Evolutionary conservation across 2,888 invertebrate genomes (phyloP), one percentile per base, ranked within the genome.

Genomic region (Diarsia rubi): DNA sequence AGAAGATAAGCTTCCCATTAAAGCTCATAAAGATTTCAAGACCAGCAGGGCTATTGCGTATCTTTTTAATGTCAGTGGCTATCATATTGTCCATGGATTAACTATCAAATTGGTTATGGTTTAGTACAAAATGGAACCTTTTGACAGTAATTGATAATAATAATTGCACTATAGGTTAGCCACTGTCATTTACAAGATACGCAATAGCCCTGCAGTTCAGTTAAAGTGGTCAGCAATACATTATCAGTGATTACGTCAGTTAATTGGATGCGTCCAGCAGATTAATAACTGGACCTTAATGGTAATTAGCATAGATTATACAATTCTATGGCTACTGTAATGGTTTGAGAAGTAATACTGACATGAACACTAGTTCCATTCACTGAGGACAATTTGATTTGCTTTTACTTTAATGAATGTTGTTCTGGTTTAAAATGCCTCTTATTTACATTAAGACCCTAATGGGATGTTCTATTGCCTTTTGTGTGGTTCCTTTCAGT

Each of bases 351-450:
- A 82, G 75, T 70, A 60, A 76, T 69, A 65, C 77, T 71, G 83
- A 73, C 73, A 45, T 59, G 64, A 73, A 82, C 76, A 80, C 73
- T 65, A n/a, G 65, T 73, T 77, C 71, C 54, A 83, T 83, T 82
- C 78, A 83, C 27, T 60, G 44, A 9, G 37, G 82, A 83, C 81
- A 83, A 83, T 80, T 77, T 82, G 80, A 82, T 83, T 83, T 72
- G 73, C 70, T 83, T 77, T 81, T 69, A 71, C 73, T 60, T 73
- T 79, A 79, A 68, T 79, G 52, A 68, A 82, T 82, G 70, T 62
- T 67, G n/a, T 63, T 47, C 44, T 54, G 49, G 44, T 74, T 60
- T 49, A 62, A 67, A 76, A 68, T 75, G 44, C n/a, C 31, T 68
- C 19, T 31, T 59, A 60, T 74, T 82, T 62, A 31, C 54, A 45